phyloP scores from a whole-genome alignment of 2,888 invertebrate genomes.

The Polyommatus icarus region DNA sequence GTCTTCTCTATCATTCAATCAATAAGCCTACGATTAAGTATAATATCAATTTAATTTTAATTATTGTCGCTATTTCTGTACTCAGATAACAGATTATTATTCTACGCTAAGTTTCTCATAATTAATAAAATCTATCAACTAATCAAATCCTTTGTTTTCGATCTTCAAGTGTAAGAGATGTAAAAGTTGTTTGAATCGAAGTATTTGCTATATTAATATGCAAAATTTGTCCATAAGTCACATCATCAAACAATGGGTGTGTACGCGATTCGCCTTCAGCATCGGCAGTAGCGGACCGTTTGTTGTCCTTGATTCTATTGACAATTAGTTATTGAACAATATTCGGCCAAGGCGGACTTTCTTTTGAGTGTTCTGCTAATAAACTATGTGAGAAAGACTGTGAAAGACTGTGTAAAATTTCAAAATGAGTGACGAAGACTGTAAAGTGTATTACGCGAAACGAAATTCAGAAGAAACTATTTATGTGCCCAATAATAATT shows the following conservation, averaged over 20 bases:
- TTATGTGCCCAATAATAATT: slow-evolving; percentile 69
- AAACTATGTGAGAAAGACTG: slow-evolving; percentile 39
- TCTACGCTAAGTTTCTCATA: neutral
- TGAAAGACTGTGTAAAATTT: slow-evolving; percentile 44
- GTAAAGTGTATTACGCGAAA: slow-evolving; percentile 61
- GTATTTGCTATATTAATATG: slow-evolving; percentile 64
- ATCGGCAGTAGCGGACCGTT: slow-evolving; percentile 70
- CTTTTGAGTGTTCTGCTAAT: slow-evolving; percentile 35
- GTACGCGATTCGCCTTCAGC: slow-evolving; percentile 58
- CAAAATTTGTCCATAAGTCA: slow-evolving; percentile 65
- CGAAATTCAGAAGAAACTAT: slow-evolving; percentile 62
- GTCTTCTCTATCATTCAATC: neutral
- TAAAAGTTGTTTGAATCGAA: slow-evolving; percentile 37
- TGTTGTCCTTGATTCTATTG: slow-evolving; percentile 67
- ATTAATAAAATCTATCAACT: too few relatives aligned
- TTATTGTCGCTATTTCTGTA: too few relatives aligned
- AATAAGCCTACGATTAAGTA: neutral
- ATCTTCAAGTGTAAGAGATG: slow-evolving; percentile 9
- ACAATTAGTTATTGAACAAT: slow-evolving; percentile 64
- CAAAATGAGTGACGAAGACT: slow-evolving; percentile 70
- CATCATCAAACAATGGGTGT: slow-evolving; percentile 61
- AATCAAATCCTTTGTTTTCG: neutral
- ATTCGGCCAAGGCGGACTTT: slow-evolving; percentile 55
- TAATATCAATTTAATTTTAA: too few relatives aligned
- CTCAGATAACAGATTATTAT: neutral